Evolutionary conservation across 2,888 invertebrate species (phyloP), one percentile per base, ranked within the genome.

Genomic region (Caenorhabditis macrosperma): DNA sequence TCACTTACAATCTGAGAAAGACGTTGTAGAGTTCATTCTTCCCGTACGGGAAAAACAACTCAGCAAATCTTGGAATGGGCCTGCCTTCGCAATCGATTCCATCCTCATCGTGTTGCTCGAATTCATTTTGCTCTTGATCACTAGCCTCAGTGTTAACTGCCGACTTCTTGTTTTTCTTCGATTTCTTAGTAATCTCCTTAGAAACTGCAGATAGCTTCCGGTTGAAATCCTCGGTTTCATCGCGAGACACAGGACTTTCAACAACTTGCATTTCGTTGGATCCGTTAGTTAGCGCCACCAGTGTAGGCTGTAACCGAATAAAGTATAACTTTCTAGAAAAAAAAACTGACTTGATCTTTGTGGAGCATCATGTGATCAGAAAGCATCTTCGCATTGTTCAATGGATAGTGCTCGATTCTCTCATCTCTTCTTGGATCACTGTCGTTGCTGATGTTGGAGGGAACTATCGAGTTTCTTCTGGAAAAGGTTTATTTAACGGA

Each of bases 31-130:
- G 24, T 20, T 67, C 60, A 7, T 28, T 20, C 22, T 68, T 61
- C 4, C 33, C 35, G 15, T n/a, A 1, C 10, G 76, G 63, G 63
- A 76, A 76, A 28, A 76, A 52, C 1, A 76, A 2, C 15, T 61
- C 55, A 1, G 55, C 48, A 12, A 38, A 35, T 12, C 17, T 46
- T 12, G 68, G 68, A 48, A 76, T 55, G 22, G 48, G 46, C 22
- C 10, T 44, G 44, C 17, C 44, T 44, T 44, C 44, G 3, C 4
- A 3, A 10, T 44, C 44, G 17, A 44, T 2, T n/a, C 17, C 44
- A 20, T 30, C 61, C n/a, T 28, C 61, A 30, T 26, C 46, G n/a
- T 1, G 15, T 10, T 7, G 24, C 52, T 26, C 12, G 5, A 6
- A 5, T 10, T 17, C 9, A 35, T 10, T 33, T 7, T 22, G 9